phyloP scores from a whole-genome alignment of 2,888 invertebrate species.

The Amphipyra tragopoginis region DNA sequence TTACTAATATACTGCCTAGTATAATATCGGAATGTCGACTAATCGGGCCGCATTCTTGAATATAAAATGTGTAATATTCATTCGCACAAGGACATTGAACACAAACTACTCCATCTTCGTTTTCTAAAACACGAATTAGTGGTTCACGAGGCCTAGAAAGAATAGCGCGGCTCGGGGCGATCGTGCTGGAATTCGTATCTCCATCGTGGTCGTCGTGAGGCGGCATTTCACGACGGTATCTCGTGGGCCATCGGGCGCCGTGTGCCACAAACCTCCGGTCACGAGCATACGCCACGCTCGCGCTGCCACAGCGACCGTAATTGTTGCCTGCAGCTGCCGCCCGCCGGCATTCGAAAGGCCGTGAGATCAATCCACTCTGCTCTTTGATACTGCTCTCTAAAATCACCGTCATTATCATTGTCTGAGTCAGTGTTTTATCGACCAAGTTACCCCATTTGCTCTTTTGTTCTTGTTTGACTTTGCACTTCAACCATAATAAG shows the following conservation, averaged over 20 bases:
- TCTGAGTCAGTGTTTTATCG: constrained; percentile 16
- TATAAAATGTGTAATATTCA: constrained; percentile 78
- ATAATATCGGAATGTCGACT: constrained; percentile 81
- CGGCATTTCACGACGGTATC: constrained; percentile 88
- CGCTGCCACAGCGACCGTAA: constrained; percentile 76
- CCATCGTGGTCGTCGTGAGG: constrained; percentile 83
- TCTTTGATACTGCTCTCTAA: constrained; percentile 57
- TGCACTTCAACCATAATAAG: constrained; percentile 78
- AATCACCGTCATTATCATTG: constrained; percentile 37
- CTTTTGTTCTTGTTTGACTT: constrained; percentile 74
- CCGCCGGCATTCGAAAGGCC: constrained; percentile 76
- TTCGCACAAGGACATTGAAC: constrained; percentile 79
- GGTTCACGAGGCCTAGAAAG: constrained; percentile 52
- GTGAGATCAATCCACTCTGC: constrained; percentile 74
- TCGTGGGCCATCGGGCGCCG: constrained; percentile 78
- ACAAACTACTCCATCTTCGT: constrained; percentile 60
- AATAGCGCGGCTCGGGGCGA: constrained; percentile 70
- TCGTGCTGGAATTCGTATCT: constrained; percentile 81
- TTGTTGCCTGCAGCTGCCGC: constrained; percentile 84
- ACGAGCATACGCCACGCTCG: constrained; percentile 84
- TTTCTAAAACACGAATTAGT: constrained; percentile 43
- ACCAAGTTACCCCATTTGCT: constrained; percentile 34
- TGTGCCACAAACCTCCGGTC: constrained; percentile 84
- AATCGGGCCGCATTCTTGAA: constrained; percentile 86
- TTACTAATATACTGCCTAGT: constrained; percentile 84